Conservation (phyloP, 2,113 vertebrate species). For the Pachycephala philippinensis region DNA sequence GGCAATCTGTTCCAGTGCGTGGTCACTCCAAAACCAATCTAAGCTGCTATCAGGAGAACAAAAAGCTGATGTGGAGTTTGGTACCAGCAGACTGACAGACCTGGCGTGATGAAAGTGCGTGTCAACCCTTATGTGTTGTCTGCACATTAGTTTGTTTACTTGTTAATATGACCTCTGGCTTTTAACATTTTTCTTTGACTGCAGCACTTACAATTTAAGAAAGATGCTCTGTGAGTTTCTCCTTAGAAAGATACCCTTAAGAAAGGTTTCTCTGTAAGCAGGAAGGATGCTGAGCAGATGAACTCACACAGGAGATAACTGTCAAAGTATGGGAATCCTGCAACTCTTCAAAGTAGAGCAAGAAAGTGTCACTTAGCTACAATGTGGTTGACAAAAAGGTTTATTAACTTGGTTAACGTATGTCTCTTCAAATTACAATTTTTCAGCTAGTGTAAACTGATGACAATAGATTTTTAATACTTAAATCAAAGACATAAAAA, state of each 20-base stretch:
- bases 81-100: not conserved
- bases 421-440: not conserved
- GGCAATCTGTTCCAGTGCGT: not conserved
- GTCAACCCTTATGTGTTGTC: not conserved
- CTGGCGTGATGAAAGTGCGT: not conserved
- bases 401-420: not conserved
- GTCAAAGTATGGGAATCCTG: not conserved
- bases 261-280: not conserved
- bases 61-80: not conserved
- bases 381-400: not conserved
- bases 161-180: not conserved
- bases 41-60: not conserved
- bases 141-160: not conserved
- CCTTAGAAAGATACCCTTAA: not conserved
- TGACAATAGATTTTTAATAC: not conserved
- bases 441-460: not conserved
- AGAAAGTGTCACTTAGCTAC: not conserved
- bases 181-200: not conserved
- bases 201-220: not conserved
- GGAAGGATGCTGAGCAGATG: not conserved
- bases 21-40: not conserved
- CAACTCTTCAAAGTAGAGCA: not conserved
- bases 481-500: constrained; percentile 18
- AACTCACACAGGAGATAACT: not conserved
- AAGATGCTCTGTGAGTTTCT: not conserved